These are phyloP conservation scores for Heliocidaris erythrogramma DNA, from an alignment of 35 echinoderm and acorn worm genomes.

Conservation along the genomic window DNA sequence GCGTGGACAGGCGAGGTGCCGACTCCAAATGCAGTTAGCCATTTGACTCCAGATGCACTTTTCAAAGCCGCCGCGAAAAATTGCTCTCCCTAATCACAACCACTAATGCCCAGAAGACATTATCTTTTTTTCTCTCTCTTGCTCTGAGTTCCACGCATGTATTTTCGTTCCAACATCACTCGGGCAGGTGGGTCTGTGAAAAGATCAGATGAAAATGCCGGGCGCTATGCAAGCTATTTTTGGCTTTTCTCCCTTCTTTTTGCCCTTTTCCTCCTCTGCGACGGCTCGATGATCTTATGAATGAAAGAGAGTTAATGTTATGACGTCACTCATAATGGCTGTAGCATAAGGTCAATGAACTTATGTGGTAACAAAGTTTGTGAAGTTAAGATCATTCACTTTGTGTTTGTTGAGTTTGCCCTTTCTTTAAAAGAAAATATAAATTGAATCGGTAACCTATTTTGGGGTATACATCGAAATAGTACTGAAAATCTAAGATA, in stretches of 20 bases:
- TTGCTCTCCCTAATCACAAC: slow-evolving; percentile 26
- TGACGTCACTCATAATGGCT: slow-evolving; percentile 12
- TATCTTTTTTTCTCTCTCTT: not conserved
- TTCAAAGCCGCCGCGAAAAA: slow-evolving; percentile 29
- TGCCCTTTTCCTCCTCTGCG: not conserved
- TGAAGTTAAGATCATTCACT: not conserved
- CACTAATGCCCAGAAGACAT: slow-evolving; percentile 34
- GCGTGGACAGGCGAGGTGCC: not conserved
- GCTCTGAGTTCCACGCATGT: not conserved
- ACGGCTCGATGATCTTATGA: not conserved
- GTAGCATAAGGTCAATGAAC: slow-evolving; percentile 27
- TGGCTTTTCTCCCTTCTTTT: not conserved
- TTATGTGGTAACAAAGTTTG: not conserved
- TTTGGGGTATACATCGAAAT: no score
- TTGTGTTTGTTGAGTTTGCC: not conserved
- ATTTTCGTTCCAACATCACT: not conserved
- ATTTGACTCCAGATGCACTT: slow-evolving; percentile 35
- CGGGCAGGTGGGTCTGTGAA: not conserved
- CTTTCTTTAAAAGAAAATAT: not conserved
- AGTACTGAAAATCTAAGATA: no score
- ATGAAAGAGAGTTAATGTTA: not conserved
- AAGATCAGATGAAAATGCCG: slow-evolving; percentile 15
- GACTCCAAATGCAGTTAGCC: not conserved
- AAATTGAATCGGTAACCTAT: no score
- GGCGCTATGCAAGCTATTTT: not conserved